Evolutionary conservation across 2,888 invertebrate genomes (phyloP).

Genomic region (Calliphora vomitoria): DNA sequence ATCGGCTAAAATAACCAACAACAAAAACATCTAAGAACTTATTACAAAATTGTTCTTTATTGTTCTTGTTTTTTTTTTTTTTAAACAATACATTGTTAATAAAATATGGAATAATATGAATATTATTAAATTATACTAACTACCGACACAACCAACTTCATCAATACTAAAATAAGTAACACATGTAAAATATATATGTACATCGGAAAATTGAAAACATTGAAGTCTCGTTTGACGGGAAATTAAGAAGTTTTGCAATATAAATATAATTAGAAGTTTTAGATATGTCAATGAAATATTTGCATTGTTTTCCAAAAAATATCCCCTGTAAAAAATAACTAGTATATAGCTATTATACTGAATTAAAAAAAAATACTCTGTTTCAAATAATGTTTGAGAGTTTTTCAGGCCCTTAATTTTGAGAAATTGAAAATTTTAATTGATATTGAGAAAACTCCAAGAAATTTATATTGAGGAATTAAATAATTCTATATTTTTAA

Average conservation of each 20-base stretch:
- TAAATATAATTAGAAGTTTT: too few relatives aligned
- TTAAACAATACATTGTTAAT: neutral
- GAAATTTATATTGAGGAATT: too few relatives aligned
- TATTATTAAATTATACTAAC: neutral
- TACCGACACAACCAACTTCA: neutral
- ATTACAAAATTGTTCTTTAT: neutral
- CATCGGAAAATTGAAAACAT: slow-evolving; percentile 13
- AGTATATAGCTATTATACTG: too few relatives aligned
- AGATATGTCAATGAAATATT: neutral
- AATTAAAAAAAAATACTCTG: too few relatives aligned
- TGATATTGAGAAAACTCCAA: too few relatives aligned
- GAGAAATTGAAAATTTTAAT: too few relatives aligned
- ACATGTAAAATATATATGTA: slow-evolving; percentile 4
- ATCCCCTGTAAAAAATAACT: too few relatives aligned
- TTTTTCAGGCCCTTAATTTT: too few relatives aligned
- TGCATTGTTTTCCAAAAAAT: too few relatives aligned
- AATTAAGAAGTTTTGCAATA: too few relatives aligned
- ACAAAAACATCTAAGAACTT: neutral
- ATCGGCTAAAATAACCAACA: slow-evolving; percentile 18
- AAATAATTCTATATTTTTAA: too few relatives aligned
- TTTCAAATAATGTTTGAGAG: too few relatives aligned
- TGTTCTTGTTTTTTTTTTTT: neutral
- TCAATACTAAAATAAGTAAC: neutral
- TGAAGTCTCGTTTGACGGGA: neutral
- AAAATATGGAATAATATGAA: neutral